These are phyloP conservation scores for Leptobrachium leishanense DNA, from an alignment of 2,113 vertebrate genomes.

Conservation along the genomic window DNA sequence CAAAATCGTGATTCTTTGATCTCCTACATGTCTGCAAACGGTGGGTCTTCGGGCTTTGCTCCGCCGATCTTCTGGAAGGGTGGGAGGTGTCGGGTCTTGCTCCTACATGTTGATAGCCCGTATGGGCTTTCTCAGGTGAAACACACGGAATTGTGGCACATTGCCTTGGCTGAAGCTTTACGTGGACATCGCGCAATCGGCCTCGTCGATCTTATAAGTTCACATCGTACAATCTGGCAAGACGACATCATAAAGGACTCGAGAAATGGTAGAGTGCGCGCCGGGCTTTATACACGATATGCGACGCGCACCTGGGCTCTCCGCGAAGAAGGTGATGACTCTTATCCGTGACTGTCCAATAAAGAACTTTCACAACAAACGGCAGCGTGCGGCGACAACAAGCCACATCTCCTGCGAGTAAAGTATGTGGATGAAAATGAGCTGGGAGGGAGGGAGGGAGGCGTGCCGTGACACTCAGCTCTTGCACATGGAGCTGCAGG, in stretches of 20 bases:
- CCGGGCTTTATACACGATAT: no score
- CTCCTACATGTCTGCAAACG: not conserved
- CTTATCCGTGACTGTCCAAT: no score
- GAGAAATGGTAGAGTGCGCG: no score
- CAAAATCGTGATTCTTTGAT: not conserved
- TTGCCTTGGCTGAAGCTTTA: no score
- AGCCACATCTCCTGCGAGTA: conserved; percentile 3
- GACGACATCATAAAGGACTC: no score
- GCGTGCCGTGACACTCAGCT: conserved; percentile 65
- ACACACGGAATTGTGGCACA: not conserved
- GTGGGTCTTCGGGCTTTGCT: not conserved
- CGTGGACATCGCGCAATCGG: no score
- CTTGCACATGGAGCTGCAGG: conserved; percentile 74
- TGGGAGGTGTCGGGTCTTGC: not conserved
- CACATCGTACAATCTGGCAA: no score
- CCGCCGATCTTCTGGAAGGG: not conserved
- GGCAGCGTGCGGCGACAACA: not conserved
- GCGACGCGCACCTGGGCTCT: no score
- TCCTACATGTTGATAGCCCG: not conserved
- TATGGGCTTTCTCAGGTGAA: not conserved
- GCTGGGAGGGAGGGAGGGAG: not conserved
- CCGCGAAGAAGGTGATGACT: no score
- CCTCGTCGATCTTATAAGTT: no score
- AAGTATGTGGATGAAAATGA: conserved; percentile 9
- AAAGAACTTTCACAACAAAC: no score